Percentiles rank a stretch among this genome's conserved stretches.
Evolutionary conservation across 2,888 invertebrate species (phyloP).

Genomic region (Mechanitis messenoides): DNA sequence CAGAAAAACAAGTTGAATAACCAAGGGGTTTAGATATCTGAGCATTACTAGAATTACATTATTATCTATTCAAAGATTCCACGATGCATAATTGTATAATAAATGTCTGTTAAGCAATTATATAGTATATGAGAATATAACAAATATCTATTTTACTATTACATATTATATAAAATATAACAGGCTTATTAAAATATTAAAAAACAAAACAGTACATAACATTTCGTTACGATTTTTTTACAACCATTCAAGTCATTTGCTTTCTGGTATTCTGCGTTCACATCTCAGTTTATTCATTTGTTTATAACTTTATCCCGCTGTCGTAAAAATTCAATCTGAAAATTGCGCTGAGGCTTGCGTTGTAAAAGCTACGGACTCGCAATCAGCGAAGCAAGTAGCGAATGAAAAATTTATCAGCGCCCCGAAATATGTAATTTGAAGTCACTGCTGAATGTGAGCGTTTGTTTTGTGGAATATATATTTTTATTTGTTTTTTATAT

Average conservation of each 20-base stretch:
- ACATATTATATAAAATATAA: too few species aligned
- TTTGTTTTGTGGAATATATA: slow-evolving; percentile 7
- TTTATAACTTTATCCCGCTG: slow-evolving; percentile 56
- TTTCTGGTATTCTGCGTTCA: slow-evolving; percentile 39
- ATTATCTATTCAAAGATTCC: too few species aligned
- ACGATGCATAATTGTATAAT: too few species aligned
- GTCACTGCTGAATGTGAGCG: slow-evolving; percentile 17
- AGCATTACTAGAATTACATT: too few species aligned
- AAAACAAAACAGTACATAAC: background rate
- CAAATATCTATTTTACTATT: too few species aligned
- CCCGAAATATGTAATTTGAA: slow-evolving; percentile 30
- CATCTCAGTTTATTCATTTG: slow-evolving; percentile 49
- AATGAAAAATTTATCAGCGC: slow-evolving; percentile 40
- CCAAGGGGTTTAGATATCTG: too few species aligned
- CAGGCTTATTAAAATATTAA: background rate
- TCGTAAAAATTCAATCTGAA: slow-evolving; percentile 72
- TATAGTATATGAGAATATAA: too few species aligned
- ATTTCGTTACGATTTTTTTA: slow-evolving; percentile 28
- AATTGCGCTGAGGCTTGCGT: slow-evolving; percentile 50
- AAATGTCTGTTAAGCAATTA: too few species aligned
- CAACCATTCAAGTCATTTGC: slow-evolving; percentile 33
- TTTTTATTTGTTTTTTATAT: background rate
- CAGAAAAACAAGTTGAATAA: too few species aligned
- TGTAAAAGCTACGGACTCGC: slow-evolving; percentile 37
- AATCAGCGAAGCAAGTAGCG: slow-evolving; percentile 32